Base-by-base conservation (phyloP, 2,888 invertebrate genomes). In the Xanthorhoe spadicearia region DNA sequence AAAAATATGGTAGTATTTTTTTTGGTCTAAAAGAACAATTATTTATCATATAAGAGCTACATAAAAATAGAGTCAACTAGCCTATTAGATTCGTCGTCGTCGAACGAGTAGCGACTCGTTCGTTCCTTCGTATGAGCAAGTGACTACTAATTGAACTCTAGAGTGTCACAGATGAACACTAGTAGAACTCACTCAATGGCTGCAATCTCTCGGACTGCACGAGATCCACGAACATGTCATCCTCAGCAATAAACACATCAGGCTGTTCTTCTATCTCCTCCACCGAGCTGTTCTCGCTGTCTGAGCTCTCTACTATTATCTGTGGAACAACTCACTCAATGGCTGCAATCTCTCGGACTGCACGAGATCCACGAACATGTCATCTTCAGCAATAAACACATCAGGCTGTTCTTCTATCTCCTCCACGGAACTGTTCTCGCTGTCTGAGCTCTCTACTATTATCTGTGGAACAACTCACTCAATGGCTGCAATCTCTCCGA, bases 371-470 rank as follows among this genome's bases (percentile, higher is more conserved):
- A 96, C 95, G 83, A 97, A 97, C 93, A 96, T 96, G 81, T 98
- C 98, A 80, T 98, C 98, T 76, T 98, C 98, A 5, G 95, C 95
- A 46, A 95, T 96, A 82, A 97, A 97, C 59, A 95, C 94, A 80
- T 98, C 98, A 0, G 96, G 95, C 0, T 96, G 95, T 85, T 98
- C 97, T 84, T 98, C 98, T 79, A 97, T 96, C 81, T 98, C 98
- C 82, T 98, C 97, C 38, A 95, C 95, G 0, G 96, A 96, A 83
- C 97, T 97, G 86, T 95, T 94, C 70, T 95, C 95, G 75, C 94
- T 95, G 82, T 96, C 96, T 1, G 95, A 94, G 77, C 95, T 94
- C 76, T 95, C 95, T 67, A 96, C 93, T 78, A 95, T 88, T 85
- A 95, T 94, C 94, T 95, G 86, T 50, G 10, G 43, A 48, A n/a